Evolutionary conservation across 2,797 vertebrate genomes (phyloP).

Genomic region (Pachyuromys duprasi): DNA sequence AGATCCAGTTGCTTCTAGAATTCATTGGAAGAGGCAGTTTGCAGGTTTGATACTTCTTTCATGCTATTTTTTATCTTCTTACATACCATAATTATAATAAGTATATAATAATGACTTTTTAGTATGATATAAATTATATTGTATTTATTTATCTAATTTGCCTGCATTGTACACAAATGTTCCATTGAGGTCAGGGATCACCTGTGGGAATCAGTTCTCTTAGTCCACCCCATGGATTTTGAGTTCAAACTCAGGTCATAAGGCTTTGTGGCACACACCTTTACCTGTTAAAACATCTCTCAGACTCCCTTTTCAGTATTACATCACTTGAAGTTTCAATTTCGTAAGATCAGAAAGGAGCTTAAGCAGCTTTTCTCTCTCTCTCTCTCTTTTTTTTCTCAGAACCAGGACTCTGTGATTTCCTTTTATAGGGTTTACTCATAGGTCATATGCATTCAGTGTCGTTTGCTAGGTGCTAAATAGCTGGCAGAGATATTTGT

Average conservation of each 20-base stretch:
- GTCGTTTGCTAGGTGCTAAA: not conserved
- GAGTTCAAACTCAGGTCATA: not conserved
- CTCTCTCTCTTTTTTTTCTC: not conserved
- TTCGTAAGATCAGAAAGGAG: conserved; percentile 55
- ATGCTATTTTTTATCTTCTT: conserved; percentile 15
- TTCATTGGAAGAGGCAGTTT: conserved; percentile 96
- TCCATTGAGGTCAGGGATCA: not conserved
- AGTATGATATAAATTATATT: not conserved
- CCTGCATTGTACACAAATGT: not conserved
- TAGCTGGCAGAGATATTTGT: not conserved
- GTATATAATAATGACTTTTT: conserved; percentile 23
- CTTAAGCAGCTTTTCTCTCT: conserved; percentile 25
- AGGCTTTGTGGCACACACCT: not conserved
- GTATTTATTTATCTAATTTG: not conserved
- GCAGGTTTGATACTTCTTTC: conserved; percentile 89
- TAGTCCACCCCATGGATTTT: not conserved
- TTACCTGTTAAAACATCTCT: not conserved
- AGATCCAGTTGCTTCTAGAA: conserved; percentile 94
- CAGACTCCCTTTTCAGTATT: not conserved
- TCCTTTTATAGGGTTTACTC: conserved; percentile 23
- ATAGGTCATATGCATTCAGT: conserved; percentile 16
- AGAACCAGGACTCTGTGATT: conserved; percentile 23
- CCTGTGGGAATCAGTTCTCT: not conserved
- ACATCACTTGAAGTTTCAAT: conserved; percentile 6
- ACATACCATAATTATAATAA: not conserved